Percentiles rank a stretch among this genome's conserved stretches.
phyloP scores from a whole-genome alignment of 2,797 vertebrate genomes.

The Carcharodon carcharias region DNA sequence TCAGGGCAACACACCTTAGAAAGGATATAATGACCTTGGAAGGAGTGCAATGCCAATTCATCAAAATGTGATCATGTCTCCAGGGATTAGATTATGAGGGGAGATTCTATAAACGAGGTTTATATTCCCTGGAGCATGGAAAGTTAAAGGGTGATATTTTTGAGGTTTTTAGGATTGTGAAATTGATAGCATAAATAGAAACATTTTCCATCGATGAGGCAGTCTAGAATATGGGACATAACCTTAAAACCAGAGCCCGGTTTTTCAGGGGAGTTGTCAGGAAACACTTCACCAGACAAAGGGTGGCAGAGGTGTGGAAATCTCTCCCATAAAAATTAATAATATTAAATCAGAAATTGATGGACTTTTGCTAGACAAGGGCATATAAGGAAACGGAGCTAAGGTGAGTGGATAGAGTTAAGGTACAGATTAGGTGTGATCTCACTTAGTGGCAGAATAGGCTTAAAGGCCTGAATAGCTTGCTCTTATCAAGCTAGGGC shows the following conservation, averaged over 20 bases:
- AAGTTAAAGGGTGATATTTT: not conserved
- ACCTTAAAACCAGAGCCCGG: not conserved
- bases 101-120: not conserved
- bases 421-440: not conserved
- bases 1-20: not conserved
- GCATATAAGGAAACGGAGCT: not conserved
- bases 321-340: not conserved
- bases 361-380: not conserved
- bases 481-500: not conserved
- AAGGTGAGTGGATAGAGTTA: not conserved
- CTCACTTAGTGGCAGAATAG: not conserved
- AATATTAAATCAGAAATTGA: not conserved
- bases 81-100: not conserved
- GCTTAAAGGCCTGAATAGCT: not conserved
- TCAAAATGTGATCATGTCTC: not conserved
- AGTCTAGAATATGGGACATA: not conserved
- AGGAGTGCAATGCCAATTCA: not conserved
- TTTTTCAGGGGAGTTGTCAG: not conserved
- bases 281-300: not conserved
- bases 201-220: not conserved
- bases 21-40: not conserved
- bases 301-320: not conserved
- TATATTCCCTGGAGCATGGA: not conserved
- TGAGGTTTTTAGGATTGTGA: not conserved
- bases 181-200: not conserved